Base-by-base conservation (phyloP, 92 coral and sea anemone genomes). In the Epizoanthus scotinus region DNA sequence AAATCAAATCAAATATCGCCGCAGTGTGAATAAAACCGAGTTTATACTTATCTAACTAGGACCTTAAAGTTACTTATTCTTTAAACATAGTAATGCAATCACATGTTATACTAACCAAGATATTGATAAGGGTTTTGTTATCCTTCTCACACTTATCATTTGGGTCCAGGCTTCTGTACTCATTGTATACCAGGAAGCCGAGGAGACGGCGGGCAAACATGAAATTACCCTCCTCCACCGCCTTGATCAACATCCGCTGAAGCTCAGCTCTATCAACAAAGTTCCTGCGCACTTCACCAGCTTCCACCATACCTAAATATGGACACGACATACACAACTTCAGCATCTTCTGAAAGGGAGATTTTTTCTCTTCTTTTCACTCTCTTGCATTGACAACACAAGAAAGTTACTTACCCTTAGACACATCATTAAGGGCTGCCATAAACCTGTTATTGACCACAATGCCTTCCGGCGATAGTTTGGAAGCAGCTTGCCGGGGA, bases 191-290 rank as follows among this genome's bases (percentile, higher is more conserved):
- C 21, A 68, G 73, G 22, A 68, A 68, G 25, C 73, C 73, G 10
- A 68, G 56, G 26, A 68, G 54, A 38, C 73, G 73, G 31, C 73
- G 73, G 19, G 73, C 73, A 18, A 68, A 68, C 73, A 68, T 68
- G 27, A 68, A 68, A 0, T 68, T 68, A 12, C 42, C 73, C 5
- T 68, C 42, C 6, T 68, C n/a, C 5, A 68, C 73, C 47, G 73
- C 73, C 8, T 68, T 56, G 17, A 0, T 68, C 55, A 68, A 42
- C 29, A 68, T 21, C 0, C 13, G 9, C 10, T 68, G 54, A 25
- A 68, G 55, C 19, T 68, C 56, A 68, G 8, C 47, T 42, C n/a
- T 38, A 24, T 68, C 25, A 21, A 19, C 73, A 18, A 68, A 68
- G 56, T 68, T 40, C 54, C 27, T 68, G 5, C 73, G 73, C 12